Evolutionary conservation across 2,888 invertebrate species (phyloP).

Genomic region (Cheilosia variabilis): DNA sequence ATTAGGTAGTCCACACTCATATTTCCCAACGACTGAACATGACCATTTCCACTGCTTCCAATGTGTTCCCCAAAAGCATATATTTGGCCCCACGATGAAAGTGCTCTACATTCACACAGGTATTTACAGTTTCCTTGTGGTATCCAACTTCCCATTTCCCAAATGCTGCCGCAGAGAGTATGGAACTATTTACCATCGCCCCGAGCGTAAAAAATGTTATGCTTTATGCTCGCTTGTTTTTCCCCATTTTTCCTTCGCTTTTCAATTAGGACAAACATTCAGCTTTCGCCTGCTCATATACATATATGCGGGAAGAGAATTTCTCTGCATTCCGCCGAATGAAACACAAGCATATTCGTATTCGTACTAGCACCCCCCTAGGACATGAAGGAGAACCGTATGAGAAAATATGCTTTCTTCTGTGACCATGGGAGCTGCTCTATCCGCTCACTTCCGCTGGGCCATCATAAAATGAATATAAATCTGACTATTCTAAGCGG

Average conservation of each 20-base stretch:
- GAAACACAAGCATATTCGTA: background rate
- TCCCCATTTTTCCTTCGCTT: background rate
- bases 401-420: conserved; percentile 25
- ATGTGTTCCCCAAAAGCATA: background rate
- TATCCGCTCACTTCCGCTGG: conserved; percentile 27
- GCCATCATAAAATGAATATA: conserved; percentile 42
- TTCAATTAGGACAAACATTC: conserved; percentile 55
- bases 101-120: conserved; percentile 38
- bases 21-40: no score
- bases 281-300: background rate
- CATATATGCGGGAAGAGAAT: background rate
- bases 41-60: conserved; percentile 19
- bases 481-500: conserved; percentile 50
- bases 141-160: background rate
- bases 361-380: background rate
- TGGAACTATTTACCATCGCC: no score
- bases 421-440: background rate
- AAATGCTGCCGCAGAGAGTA: background rate
- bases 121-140: conserved; percentile 25
- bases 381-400: background rate
- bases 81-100: background rate
- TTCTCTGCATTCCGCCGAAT: conserved; percentile 5
- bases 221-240: background rate
- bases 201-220: background rate
- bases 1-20: background rate